Percentiles rank a stretch among this genome's conserved stretches.
phyloP scores from a whole-genome alignment of 2,797 vertebrate species.

The Sebastolobus alascanus region DNA sequence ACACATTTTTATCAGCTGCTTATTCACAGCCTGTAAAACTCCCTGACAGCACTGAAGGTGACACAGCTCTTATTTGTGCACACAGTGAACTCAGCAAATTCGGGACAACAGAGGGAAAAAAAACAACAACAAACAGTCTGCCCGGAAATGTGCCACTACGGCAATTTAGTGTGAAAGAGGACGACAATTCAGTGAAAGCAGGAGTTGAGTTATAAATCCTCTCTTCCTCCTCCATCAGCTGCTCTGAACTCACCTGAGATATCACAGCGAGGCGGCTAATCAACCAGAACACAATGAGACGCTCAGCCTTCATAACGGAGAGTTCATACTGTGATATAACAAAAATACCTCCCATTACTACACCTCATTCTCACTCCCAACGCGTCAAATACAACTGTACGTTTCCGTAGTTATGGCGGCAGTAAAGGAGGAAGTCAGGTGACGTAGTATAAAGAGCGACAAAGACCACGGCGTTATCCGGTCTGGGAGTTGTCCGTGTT shows the following conservation, averaged over 20 bases:
- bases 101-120: conserved; percentile 22
- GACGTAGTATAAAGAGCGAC: too few relatives aligned
- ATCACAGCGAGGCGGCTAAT: not conserved
- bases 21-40: conserved; percentile 32
- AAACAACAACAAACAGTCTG: not conserved
- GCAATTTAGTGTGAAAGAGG: conserved; percentile 29
- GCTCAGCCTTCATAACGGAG: too few relatives aligned
- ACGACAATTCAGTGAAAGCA: conserved; percentile 19
- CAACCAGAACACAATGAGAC: too few relatives aligned
- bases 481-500: too few relatives aligned
- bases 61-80: conserved; percentile 39
- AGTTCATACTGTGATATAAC: too few relatives aligned
- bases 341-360: too few relatives aligned
- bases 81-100: conserved; percentile 39
- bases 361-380: too few relatives aligned
- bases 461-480: too few relatives aligned
- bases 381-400: too few relatives aligned
- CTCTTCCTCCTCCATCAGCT: conserved; percentile 25
- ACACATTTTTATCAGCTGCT: conserved; percentile 13
- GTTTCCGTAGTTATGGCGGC: too few relatives aligned
- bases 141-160: not conserved
- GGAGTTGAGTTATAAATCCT: conserved; percentile 33
- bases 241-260: conserved; percentile 23
- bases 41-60: conserved; percentile 51
- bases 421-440: too few relatives aligned